Percentiles rank a stretch among this genome's conserved stretches.
Evolutionary conservation across 2,113 vertebrate genomes (phyloP).

Genomic region (Tragelaphus buxtoni): DNA sequence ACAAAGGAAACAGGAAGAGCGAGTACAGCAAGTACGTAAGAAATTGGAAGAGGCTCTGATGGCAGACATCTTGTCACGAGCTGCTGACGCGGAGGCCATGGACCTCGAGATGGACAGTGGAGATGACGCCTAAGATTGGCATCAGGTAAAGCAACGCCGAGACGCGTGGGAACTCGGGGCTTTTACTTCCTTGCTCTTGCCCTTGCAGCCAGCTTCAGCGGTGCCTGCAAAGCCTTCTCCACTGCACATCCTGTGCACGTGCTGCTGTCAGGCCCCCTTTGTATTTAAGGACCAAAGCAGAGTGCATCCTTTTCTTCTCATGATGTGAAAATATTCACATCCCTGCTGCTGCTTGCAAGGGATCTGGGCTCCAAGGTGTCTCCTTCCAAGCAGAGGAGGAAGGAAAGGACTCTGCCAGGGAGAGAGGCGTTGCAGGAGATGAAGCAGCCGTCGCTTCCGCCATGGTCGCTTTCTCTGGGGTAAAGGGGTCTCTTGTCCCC

Average conservation of each 20-base stretch:
- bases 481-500: neutral
- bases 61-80: conserved; percentile 89
- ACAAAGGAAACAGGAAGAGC: conserved; percentile 91
- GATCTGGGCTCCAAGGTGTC: neutral
- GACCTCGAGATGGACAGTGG: conserved; percentile 79
- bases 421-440: neutral
- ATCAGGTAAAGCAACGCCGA: conserved; percentile 69
- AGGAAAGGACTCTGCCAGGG: neutral
- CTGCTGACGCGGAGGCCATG: conserved; percentile 81
- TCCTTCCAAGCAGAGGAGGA: neutral
- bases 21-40: conserved; percentile 89
- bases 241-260: rapidly evolving
- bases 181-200: too few species aligned
- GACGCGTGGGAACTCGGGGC: rapidly evolving
- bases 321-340: neutral
- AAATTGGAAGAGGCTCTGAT: conserved; percentile 93
- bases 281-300: neutral
- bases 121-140: conserved; percentile 78
- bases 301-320: neutral
- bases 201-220: neutral
- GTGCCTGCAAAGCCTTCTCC: too few species aligned
- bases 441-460: neutral
- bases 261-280: neutral
- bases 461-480: neutral
- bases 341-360: neutral